Base-by-base conservation (phyloP, 2,113 vertebrate genomes). In the Erythrolamprus reginae region DNA sequence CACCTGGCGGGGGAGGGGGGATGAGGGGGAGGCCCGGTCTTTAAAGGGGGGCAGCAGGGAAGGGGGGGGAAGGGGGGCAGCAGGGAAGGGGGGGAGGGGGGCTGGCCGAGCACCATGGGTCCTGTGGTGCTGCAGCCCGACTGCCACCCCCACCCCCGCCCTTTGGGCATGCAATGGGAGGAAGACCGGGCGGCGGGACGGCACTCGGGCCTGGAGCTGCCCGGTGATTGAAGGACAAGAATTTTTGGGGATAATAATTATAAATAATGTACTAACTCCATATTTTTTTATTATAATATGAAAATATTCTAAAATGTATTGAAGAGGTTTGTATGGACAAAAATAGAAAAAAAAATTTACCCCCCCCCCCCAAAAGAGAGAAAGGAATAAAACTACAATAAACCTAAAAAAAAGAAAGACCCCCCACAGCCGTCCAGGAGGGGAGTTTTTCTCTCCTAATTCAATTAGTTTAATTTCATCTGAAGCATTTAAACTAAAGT, bases 391-490 rank as follows among this genome's bases (percentile, higher is more conserved):
- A n/a, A n/a, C n/a, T n/a, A n/a, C n/a, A n/a, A n/a, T n/a, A n/a
- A n/a, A n/a, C n/a, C n/a, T n/a, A n/a, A n/a, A n/a, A n/a, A n/a
- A n/a, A n/a, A n/a, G n/a, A n/a, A n/a, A n/a, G n/a, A n/a, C n/a
- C n/a, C n/a, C n/a, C n/a, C n/a, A n/a, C n/a, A n/a, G n/a, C n/a
- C n/a, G n/a, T n/a, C n/a, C n/a, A n/a, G n/a, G n/a, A n/a, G n/a
- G n/a, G n/a, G n/a, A n/a, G n/a, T n/a, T n/a, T 65, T 92, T 6
- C 9, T 5, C 45, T 1, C 0, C 94, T 92, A 93, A 93, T 93
- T 94, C 91, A 89, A 95, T 96, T 94, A 95, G 89, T 51, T 92
- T 93, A 95, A 96, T 58, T 95, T 92, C 93, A 84, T 89, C 90
- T 90, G 90, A 94, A 94, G 92, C 92, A 83, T 91, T n/a, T n/a